These are phyloP conservation scores for Peribatodes rhomboidaria DNA, from an alignment of 2,888 invertebrate species.

Conservation along the genomic window DNA sequence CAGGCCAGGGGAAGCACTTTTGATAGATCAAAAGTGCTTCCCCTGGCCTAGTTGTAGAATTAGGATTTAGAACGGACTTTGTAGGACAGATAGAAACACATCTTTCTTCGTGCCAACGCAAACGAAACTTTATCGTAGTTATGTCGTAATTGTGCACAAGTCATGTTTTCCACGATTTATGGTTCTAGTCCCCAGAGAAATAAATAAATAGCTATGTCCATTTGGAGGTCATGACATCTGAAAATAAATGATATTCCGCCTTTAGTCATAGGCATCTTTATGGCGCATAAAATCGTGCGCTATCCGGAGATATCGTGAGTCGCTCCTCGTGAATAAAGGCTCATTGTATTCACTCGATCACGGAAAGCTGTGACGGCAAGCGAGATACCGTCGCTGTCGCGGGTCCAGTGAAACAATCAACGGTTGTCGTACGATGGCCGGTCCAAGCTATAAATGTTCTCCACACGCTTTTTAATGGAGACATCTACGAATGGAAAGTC, in stretches of 20 bases:
- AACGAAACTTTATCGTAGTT: not conserved
- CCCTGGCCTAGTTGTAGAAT: too few relatives aligned
- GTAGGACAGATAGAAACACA: not conserved
- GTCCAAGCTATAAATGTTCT: conserved; percentile 31
- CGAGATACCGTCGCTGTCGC: conserved; percentile 23
- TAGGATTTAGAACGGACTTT: not conserved
- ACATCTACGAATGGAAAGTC: conserved; percentile 72
- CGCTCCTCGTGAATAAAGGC: conserved; percentile 37
- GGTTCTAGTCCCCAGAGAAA: conserved; percentile 6
- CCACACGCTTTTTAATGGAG: conserved; percentile 48
- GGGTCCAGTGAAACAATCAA: conserved; percentile 21
- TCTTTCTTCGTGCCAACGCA: not conserved
- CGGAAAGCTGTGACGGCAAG: conserved; percentile 34
- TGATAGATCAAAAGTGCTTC: too few relatives aligned
- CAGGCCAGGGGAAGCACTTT: not conserved
- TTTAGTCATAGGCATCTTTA: conserved; percentile 31
- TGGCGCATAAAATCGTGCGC: conserved; percentile 40
- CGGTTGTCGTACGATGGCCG: conserved; percentile 21
- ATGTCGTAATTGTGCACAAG: not conserved
- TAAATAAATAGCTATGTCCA: conserved; percentile 18
- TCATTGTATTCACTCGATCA: conserved; percentile 34
- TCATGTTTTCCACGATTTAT: conserved; percentile 22
- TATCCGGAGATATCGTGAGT: conserved; percentile 39
- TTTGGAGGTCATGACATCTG: conserved; percentile 30
- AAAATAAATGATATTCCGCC: conserved; percentile 30